Evolutionary conservation across 2,888 invertebrate genomes (phyloP).

Genomic region (Elegia similella): DNA sequence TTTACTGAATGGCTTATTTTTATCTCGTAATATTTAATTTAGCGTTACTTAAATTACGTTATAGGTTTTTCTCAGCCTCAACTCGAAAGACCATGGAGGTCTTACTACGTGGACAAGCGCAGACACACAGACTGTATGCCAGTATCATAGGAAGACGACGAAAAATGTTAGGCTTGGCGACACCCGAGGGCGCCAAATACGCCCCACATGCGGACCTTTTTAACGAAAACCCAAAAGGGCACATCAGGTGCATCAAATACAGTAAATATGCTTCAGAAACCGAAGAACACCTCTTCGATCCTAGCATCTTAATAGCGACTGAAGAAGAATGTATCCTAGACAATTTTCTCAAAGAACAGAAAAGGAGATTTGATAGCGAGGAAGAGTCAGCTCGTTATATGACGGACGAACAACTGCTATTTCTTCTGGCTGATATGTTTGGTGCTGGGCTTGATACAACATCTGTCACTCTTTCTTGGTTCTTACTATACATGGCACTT

Average conservation of each 20-base stretch:
- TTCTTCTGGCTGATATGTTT: conserved; percentile 90
- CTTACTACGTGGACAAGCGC: conserved; percentile 85
- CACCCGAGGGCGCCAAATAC: conserved; percentile 53
- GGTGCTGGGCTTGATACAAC: conserved; percentile 94
- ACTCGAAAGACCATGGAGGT: conserved; percentile 84
- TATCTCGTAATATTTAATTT: neutral
- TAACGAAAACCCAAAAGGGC: conserved; percentile 61
- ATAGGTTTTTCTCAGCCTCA: conserved; percentile 83
- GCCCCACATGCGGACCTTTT: conserved; percentile 51
- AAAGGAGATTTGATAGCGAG: conserved; percentile 60
- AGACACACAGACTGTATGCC: conserved; percentile 88
- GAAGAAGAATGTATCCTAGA: conserved; percentile 83
- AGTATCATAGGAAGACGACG: conserved; percentile 83
- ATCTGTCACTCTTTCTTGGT: conserved; percentile 90
- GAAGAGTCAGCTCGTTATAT: conserved; percentile 76
- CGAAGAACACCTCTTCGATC: conserved; percentile 69
- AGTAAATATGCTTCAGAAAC: conserved; percentile 54
- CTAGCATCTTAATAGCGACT: conserved; percentile 55
- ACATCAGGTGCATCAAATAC: conserved; percentile 69
- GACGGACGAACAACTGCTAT: conserved; percentile 85
- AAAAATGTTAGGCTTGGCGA: conserved; percentile 49
- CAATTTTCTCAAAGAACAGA: conserved; percentile 84
- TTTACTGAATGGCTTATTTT: no score
- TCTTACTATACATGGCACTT: conserved; percentile 88
- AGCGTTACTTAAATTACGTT: conserved; percentile 26